These are phyloP conservation scores for Cotesia typhae DNA, from an alignment of 1,140 invertebrate genomes.

Conservation along the genomic window DNA sequence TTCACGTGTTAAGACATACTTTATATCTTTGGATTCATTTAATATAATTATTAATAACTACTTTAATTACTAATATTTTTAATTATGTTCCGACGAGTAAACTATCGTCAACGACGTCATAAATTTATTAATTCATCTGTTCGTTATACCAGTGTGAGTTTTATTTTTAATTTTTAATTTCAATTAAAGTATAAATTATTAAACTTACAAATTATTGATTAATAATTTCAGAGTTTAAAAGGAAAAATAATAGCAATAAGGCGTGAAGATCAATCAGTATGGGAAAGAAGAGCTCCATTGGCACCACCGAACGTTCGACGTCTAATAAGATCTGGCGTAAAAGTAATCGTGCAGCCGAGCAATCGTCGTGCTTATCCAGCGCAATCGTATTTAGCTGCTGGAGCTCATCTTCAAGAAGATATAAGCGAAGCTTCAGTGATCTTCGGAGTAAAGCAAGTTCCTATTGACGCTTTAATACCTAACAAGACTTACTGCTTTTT, in stretches of 20 bases:
- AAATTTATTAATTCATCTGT: slow-evolving; percentile 36
- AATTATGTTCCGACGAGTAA: background rate
- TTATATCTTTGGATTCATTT: no score
- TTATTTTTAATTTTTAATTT: slow-evolving; percentile 7
- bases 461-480: slow-evolving; percentile 90
- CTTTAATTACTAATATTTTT: no score
- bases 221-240: slow-evolving; percentile 48
- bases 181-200: background rate
- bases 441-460: slow-evolving; percentile 97
- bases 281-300: slow-evolving; percentile 96
- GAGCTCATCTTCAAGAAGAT: slow-evolving; percentile 94
- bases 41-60: no score
- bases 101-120: slow-evolving; percentile 4
- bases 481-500: slow-evolving; percentile 99
- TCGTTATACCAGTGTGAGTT: slow-evolving; percentile 47
- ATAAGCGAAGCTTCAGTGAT: slow-evolving; percentile 95
- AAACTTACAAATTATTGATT: slow-evolving; percentile 1
- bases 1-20: slow-evolving; percentile 2
- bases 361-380: slow-evolving; percentile 97
- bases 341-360: slow-evolving; percentile 97
- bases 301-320: slow-evolving; percentile 90
- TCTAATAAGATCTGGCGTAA: slow-evolving; percentile 85
- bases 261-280: slow-evolving; percentile 95
- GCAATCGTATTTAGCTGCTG: slow-evolving; percentile 75
- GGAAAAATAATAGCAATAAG: slow-evolving; percentile 82